phyloP scores from a whole-genome alignment of 2,888 invertebrate genomes.

The Drosophila pegasa region DNA sequence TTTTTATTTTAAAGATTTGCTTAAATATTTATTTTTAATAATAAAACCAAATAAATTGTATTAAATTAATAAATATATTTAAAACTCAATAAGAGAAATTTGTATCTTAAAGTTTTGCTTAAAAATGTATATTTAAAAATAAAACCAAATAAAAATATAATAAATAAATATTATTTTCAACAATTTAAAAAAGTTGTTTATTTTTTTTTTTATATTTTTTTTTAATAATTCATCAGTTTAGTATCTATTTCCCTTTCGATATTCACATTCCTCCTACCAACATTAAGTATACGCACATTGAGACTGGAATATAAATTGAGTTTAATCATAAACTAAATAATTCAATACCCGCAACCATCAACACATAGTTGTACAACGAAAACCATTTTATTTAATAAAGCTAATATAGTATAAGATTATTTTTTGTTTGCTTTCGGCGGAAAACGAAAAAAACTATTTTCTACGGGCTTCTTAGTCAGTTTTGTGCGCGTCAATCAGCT shows the following conservation, averaged over 20 bases:
- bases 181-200: no score
- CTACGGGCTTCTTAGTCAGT: slow-evolving; percentile 40
- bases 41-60: no score
- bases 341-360: slow-evolving; percentile 31
- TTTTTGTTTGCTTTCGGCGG: background rate
- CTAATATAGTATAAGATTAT: slow-evolving; percentile 7
- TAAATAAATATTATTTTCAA: no score
- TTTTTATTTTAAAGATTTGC: no score
- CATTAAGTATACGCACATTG: background rate
- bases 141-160: no score
- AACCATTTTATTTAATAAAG: slow-evolving; percentile 20
- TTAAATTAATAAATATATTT: no score
- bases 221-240: no score
- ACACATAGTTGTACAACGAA: slow-evolving; percentile 6
- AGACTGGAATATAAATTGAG: background rate
- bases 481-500: slow-evolving; percentile 42
- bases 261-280: background rate
- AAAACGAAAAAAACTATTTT: slow-evolving; percentile 28
- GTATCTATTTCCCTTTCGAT: background rate
- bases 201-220: no score
- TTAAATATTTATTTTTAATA: no score
- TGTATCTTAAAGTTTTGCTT: no score
- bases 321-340: background rate
- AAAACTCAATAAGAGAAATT: no score
- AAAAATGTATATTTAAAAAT: no score